phyloP scores from a whole-genome alignment of 2,113 vertebrate species.

The Heptranchias perlo region DNA sequence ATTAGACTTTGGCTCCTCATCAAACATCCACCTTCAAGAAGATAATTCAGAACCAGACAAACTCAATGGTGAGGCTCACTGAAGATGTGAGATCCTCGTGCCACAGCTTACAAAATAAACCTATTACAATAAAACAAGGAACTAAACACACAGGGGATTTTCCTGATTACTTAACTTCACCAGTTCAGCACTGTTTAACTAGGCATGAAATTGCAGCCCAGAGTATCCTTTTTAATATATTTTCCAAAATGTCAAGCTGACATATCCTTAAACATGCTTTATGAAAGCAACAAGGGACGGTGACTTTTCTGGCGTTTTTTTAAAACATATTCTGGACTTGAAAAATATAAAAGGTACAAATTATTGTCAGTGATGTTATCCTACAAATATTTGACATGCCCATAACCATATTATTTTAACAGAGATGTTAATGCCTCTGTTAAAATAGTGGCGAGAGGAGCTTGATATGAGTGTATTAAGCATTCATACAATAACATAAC shows the following conservation, averaged over 20 bases:
- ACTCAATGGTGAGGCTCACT: not conserved
- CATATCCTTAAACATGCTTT: not conserved
- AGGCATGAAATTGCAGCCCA: constrained; percentile 25
- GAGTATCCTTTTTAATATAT: not conserved
- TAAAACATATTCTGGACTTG: not conserved
- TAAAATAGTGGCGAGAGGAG: not conserved
- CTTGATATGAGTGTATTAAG: not conserved
- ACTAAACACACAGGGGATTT: constrained; percentile 2
- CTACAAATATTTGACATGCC: not conserved
- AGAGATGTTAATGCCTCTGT: not conserved
- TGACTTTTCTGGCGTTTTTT: not conserved
- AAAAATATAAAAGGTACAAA: not conserved
- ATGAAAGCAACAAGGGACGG: not conserved
- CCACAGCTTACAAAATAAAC: constrained; percentile 6
- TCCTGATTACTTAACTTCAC: constrained; percentile 20
- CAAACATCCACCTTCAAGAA: not conserved
- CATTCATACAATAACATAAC: not conserved
- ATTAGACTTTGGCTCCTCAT: not conserved
- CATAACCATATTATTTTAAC: not conserved
- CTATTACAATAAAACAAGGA: not conserved
- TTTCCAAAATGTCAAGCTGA: constrained; percentile 24
- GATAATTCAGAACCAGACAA: not conserved
- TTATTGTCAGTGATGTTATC: not conserved
- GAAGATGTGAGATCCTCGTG: not conserved
- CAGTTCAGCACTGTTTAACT: constrained; percentile 15